These are phyloP conservation scores for Drosophila barbarae DNA, from an alignment of 2,888 invertebrate genomes.

Conservation along the genomic window DNA sequence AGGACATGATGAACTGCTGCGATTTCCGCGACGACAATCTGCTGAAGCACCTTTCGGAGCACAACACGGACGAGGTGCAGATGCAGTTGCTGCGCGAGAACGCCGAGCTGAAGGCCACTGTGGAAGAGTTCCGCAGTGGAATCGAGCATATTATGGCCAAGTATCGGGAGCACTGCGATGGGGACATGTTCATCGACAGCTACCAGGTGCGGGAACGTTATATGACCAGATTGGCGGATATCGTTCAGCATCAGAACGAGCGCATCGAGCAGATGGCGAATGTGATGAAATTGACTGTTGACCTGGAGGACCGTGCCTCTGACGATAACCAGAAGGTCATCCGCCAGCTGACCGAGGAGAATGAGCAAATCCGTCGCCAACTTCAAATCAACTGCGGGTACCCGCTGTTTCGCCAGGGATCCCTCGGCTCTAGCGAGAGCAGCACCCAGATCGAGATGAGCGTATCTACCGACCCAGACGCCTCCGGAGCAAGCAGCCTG, in stretches of 20 bases:
- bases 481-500: conserved; percentile 7
- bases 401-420: conserved; percentile 9
- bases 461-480: conserved; percentile 3
- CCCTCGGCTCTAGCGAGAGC: conserved; percentile 13
- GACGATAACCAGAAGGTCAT: conserved; percentile 45
- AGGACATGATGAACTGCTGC: conserved; percentile 32
- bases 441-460: conserved; percentile 45
- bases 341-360: conserved; percentile 44
- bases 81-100: conserved; percentile 48
- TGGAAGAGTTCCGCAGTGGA: conserved; percentile 43
- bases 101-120: conserved; percentile 46
- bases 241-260: conserved; percentile 38
- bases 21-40: conserved; percentile 45
- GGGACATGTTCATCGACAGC: conserved; percentile 22
- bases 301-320: conserved; percentile 36
- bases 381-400: conserved; percentile 46
- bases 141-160: conserved; percentile 45
- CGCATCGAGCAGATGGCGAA: conserved; percentile 55
- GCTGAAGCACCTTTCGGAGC: conserved; percentile 48
- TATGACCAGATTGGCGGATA: conserved; percentile 24
- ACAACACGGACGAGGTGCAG: conserved; percentile 37
- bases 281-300: conserved; percentile 39
- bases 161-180: conserved; percentile 39
- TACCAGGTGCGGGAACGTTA: conserved; percentile 40
- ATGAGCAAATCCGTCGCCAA: conserved; percentile 49